Base-by-base conservation (phyloP, 2,888 invertebrate species). In the Lepetodrilus schrolli region DNA sequence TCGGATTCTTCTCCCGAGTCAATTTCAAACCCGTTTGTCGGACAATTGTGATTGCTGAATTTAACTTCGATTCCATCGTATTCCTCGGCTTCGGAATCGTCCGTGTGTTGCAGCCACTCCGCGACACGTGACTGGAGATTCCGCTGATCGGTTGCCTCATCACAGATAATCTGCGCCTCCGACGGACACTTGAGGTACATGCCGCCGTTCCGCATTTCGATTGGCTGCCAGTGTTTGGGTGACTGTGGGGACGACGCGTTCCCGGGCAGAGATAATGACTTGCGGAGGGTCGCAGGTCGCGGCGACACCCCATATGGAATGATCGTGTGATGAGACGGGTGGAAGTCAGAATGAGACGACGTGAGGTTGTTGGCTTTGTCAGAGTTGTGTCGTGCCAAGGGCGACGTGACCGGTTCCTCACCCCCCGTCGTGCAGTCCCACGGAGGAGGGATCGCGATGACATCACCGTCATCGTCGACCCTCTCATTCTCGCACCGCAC, bases 291-390 rank as follows among this genome's bases (percentile, higher is more conserved):
- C 13, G 38, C 26, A 8, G 21, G 30, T 20, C 43, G 23, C 5
- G 43, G 21, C 13, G 23, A 20, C 17, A 58, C 38, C 23, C 58
- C 77, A n/a, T n/a, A n/a, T 21, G 84, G 84, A 71, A 86, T 77
- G 38, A 84, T 84, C 75, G 83, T 83, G 79, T 84, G 84, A 71
- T 85, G 83, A 2, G 86, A 80, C 10, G 87, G 83, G 34, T 84
- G 84, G 10, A 80, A 78, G 4, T 78, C 80, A 38, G 82, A 81
- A 49, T 84, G 84, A 36, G 79, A 75, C 21, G 84, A 84, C 26
- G 83, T 78, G 48, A 84, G 76, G 65, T 81, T 80, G 48, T 73
- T 80, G 26, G 82, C 78, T 72, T 84, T 80, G 51, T 83, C 84
- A 21, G 84, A 82, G 7, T 77, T 72, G 7, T 70, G 65, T 34